Conservation (phyloP, 1,140 invertebrate genomes). For the Zaprionus kolodkinae region DNA sequence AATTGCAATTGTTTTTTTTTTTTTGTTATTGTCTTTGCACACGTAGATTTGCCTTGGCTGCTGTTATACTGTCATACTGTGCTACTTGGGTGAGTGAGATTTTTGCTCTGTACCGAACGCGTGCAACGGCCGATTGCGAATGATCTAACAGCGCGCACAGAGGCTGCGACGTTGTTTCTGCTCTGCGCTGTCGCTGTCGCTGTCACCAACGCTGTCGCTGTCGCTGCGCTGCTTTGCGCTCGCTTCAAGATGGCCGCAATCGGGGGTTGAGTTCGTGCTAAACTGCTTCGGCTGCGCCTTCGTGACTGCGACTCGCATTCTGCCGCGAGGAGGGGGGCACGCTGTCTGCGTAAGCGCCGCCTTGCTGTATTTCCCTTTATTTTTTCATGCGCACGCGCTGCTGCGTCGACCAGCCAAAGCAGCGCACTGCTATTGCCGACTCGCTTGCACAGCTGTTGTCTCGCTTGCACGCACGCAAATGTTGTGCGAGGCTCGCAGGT, state of each 20-base stretch:
- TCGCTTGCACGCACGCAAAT: constrained; percentile 15
- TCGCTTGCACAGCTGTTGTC: constrained; percentile 22
- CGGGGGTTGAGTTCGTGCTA: constrained; percentile 35
- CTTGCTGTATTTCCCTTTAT: constrained; percentile 76
- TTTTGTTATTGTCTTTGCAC: constrained; percentile 17
- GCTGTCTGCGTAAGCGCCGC: constrained; percentile 66
- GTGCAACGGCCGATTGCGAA: constrained; percentile 72
- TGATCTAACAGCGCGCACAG: constrained; percentile 68
- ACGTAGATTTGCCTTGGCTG: constrained; percentile 23
- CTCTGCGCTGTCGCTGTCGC: constrained; percentile 19
- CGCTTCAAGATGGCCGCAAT: constrained; percentile 58
- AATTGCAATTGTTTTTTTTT: constrained; percentile 17
- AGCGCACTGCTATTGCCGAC: constrained; percentile 29
- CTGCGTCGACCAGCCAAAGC: constrained; percentile 63
- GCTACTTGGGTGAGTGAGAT: not conserved
- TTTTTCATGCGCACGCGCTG: constrained; percentile 66
- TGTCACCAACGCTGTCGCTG: constrained; percentile 14
- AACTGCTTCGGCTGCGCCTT: constrained; percentile 11
- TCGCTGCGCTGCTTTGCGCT: constrained; percentile 29
- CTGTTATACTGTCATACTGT: constrained; percentile 9
- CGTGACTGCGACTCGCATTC: constrained; percentile 11
- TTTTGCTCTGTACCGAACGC: constrained; percentile 63
- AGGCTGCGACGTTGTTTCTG: constrained; percentile 61
- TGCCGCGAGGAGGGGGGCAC: constrained; percentile 4
- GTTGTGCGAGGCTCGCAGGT: not conserved